Conservation (phyloP, 2,113 vertebrate genomes). For the Fulica atra region DNA sequence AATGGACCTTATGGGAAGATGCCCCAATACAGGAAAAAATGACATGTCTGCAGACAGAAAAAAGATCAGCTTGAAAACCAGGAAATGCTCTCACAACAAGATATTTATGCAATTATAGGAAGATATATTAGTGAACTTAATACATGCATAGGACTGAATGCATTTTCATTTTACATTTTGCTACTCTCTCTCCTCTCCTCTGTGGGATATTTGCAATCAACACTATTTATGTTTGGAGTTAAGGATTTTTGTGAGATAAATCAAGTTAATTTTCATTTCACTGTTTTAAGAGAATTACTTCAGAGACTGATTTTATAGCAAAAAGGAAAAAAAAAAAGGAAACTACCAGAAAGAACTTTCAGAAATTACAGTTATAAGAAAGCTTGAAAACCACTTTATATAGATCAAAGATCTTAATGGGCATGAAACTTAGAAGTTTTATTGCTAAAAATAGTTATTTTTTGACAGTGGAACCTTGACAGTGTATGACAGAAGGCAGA, state of each 20-base stretch:
- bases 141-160: background rate
- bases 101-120: background rate
- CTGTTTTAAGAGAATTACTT: background rate
- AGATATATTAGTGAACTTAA: background rate
- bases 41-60: background rate
- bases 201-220: background rate
- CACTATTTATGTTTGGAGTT: background rate
- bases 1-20: background rate
- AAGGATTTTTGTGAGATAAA: background rate
- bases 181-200: background rate
- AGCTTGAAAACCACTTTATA: background rate
- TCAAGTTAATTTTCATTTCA: background rate
- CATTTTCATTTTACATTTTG: background rate
- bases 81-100: background rate
- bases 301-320: background rate
- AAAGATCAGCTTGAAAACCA: background rate
- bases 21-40: background rate
- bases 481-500: background rate
- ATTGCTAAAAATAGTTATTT: background rate
- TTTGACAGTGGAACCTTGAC: background rate
- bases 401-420: background rate
- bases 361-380: background rate
- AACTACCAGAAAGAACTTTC: background rate
- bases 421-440: background rate
- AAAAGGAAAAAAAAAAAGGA: background rate